These are phyloP conservation scores for Cyprinodon variegatus DNA, from an alignment of 2,113 vertebrate species.

Conservation along the genomic window DNA sequence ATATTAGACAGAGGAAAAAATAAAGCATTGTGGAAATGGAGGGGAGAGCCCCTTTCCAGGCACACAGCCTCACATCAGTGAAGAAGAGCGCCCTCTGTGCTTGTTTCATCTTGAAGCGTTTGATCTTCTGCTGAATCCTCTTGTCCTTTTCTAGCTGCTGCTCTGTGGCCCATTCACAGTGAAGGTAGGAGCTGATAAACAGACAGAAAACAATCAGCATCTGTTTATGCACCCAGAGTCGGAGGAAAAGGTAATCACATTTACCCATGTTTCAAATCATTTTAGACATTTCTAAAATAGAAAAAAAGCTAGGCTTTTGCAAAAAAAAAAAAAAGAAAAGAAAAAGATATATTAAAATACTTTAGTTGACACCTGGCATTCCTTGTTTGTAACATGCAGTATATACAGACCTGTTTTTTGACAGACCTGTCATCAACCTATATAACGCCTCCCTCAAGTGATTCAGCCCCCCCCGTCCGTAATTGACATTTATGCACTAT, in stretches of 20 bases:
- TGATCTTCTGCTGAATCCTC: conserved; percentile 99
- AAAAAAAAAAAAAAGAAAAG: conserved; percentile 11
- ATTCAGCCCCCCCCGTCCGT: no score
- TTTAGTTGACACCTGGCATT: no score
- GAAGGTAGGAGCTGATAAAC: conserved; percentile 91
- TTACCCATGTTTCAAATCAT: conserved; percentile 13
- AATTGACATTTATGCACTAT: no score
- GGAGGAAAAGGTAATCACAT: conserved; percentile 14
- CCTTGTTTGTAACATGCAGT: no score
- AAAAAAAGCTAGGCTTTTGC: conserved; percentile 6
- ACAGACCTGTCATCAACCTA: no score
- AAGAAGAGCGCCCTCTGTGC: conserved; percentile 98
- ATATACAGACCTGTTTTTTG: no score
- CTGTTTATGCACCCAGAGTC: conserved; percentile 18
- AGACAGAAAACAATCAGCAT: conserved; percentile 19
- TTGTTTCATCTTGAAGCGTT: conserved; percentile 97
- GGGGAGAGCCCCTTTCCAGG: conserved; percentile 6
- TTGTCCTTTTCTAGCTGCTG: conserved; percentile 97
- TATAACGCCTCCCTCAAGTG: no score
- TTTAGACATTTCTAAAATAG: conserved; percentile 2
- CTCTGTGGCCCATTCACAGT: conserved; percentile 99
- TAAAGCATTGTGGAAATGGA: neutral
- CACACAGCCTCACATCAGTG: conserved; percentile 89
- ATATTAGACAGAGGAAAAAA: neutral
- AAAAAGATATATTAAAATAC: conserved; percentile 1